These are phyloP conservation scores for Stenurella melanura DNA, from an alignment of 2,888 invertebrate genomes.

Conservation along the genomic window DNA sequence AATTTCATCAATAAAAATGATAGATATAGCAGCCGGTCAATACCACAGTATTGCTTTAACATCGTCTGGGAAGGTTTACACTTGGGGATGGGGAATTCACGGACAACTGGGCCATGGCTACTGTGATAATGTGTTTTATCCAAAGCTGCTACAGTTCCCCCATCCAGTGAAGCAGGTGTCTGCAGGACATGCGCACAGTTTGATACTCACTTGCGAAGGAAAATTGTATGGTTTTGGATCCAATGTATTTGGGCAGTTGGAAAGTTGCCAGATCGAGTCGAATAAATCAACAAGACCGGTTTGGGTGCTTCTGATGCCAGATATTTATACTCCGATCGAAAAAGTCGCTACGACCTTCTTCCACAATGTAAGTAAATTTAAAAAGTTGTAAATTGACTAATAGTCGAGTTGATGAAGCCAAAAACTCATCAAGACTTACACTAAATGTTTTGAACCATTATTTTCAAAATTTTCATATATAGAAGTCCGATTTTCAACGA, in stretches of 20 bases:
- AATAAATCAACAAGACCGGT: constrained; percentile 79
- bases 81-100: constrained; percentile 98
- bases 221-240: constrained; percentile 83
- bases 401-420: too few relatives aligned
- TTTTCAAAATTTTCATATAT: too few relatives aligned
- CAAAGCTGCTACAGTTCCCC: constrained; percentile 72
- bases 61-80: constrained; percentile 85
- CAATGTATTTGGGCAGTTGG: constrained; percentile 87
- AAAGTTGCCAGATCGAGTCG: constrained; percentile 71
- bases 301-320: constrained; percentile 74
- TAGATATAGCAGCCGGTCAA: constrained; percentile 87
- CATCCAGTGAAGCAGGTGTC: constrained; percentile 74
- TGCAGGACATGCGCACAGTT: constrained; percentile 85
- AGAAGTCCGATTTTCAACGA: too few relatives aligned
- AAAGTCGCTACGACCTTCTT: constrained; percentile 83
- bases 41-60: constrained; percentile 92
- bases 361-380: constrained; percentile 80
- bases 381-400: background rate
- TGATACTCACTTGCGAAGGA: constrained; percentile 81
- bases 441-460: too few relatives aligned
- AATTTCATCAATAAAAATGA: constrained; percentile 79
- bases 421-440: too few relatives aligned
- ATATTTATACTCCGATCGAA: constrained; percentile 72
- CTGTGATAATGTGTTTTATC: constrained; percentile 81
- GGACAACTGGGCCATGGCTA: constrained; percentile 93